Percentiles rank a stretch among this genome's conserved stretches.
Evolutionary conservation across 2,888 invertebrate species (phyloP).

Genomic region (Autographa pulchrina): DNA sequence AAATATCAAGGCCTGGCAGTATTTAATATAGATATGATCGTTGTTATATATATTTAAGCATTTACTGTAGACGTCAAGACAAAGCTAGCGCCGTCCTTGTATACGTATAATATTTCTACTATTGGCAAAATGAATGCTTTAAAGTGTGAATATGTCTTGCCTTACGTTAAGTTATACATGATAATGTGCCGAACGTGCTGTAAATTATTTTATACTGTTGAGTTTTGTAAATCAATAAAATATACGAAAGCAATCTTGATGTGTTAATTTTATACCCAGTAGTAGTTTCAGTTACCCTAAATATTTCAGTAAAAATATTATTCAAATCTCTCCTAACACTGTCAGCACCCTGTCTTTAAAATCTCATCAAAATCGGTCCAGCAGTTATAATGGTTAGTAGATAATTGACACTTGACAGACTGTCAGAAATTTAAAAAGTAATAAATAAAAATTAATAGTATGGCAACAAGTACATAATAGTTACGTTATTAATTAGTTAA

Average conservation of each 20-base stretch:
- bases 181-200: constrained; percentile 17
- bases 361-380: too few species aligned
- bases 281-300: too few species aligned
- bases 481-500: too few species aligned
- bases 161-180: constrained; percentile 16
- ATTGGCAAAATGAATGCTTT: constrained; percentile 19
- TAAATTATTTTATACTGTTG: constrained; percentile 46
- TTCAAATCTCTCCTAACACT: too few species aligned
- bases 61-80: constrained; percentile 19
- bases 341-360: too few species aligned
- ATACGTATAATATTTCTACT: background rate
- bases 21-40: constrained; percentile 27
- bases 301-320: too few species aligned
- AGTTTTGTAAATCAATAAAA: constrained; percentile 56
- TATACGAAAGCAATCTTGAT: constrained; percentile 1
- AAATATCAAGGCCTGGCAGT: constrained; percentile 26
- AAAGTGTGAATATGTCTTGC: constrained; percentile 17
- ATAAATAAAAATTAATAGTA: too few species aligned
- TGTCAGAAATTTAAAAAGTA: too few species aligned
- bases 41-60: constrained; percentile 39
- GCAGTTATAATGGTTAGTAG: too few species aligned
- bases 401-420: too few species aligned
- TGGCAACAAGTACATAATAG: too few species aligned
- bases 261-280: background rate
- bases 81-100: constrained; percentile 12